A percentile compares a stretch with the other conserved stretches of the same genome.
These are phyloP conservation scores for Fringilla coelebs DNA, from an alignment of 2,797 vertebrate genomes.

Conservation along the genomic window DNA sequence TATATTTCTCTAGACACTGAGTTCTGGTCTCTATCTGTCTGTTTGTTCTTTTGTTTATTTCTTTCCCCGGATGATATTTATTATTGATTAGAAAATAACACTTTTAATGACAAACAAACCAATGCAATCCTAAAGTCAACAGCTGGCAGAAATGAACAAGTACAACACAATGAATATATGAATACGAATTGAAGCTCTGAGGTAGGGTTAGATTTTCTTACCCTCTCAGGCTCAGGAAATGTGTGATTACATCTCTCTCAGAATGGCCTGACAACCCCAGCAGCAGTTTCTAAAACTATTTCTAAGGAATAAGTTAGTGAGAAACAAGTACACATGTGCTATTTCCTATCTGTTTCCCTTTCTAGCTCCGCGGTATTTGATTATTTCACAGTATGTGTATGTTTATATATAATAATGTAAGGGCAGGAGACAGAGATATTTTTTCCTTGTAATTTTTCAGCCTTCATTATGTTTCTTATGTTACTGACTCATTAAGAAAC, in stretches of 20 bases:
- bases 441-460: background rate
- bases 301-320: background rate
- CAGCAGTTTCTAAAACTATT: background rate
- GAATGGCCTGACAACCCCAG: background rate
- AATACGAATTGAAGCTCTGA: slow-evolving; percentile 17
- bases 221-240: background rate
- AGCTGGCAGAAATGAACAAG: slow-evolving; percentile 45
- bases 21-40: background rate
- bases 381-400: background rate
- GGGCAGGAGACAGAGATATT: background rate
- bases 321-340: background rate
- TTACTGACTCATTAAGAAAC: background rate
- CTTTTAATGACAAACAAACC: slow-evolving; percentile 59
- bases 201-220: background rate
- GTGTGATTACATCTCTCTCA: background rate
- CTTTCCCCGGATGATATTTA: slow-evolving; percentile 21
- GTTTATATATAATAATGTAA: background rate
- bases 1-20: background rate
- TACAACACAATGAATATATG: slow-evolving; percentile 56
- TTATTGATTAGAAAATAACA: slow-evolving; percentile 59
- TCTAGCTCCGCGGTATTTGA: background rate
- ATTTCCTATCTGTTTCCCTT: background rate
- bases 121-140: slow-evolving; percentile 51
- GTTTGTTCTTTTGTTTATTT: slow-evolving; percentile 29
- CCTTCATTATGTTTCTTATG: background rate